Percentiles rank a stretch among this genome's conserved stretches.
These are phyloP conservation scores for Pseudois nayaur DNA, from an alignment of 2,113 vertebrate species.

Conservation along the genomic window DNA sequence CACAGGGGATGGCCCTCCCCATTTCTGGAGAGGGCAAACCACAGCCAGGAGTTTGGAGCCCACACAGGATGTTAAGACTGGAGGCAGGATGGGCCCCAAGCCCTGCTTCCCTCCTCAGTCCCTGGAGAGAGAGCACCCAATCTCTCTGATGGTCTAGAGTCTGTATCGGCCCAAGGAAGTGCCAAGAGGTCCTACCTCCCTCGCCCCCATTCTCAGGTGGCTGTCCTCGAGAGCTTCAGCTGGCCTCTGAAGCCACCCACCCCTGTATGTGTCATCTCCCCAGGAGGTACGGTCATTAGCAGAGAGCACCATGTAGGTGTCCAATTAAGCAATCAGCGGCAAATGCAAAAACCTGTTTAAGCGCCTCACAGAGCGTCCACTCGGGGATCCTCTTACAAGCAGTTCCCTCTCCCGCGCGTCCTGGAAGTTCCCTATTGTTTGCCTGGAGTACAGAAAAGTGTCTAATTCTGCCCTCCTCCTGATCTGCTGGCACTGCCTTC, in stretches of 20 bases:
- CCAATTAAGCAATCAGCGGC: constrained; percentile 61
- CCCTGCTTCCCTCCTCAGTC: not conserved
- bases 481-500: constrained; percentile 7
- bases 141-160: not conserved
- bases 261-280: constrained; percentile 35
- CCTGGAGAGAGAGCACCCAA: not conserved
- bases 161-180: not conserved
- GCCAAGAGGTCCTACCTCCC: not conserved
- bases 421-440: constrained; percentile 67
- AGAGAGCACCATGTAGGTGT: constrained; percentile 41
- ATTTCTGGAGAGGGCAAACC: not conserved
- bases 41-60: not conserved
- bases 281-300: constrained; percentile 47
- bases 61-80: not conserved
- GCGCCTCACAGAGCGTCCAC: constrained; percentile 14
- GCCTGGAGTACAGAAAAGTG: constrained; percentile 3
- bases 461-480: not conserved
- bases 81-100: not conserved
- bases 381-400: constrained; percentile 57
- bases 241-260: not conserved
- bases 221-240: not conserved
- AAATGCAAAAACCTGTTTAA: constrained; percentile 29
- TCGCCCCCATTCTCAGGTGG: not conserved
- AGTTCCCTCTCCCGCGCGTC: constrained; percentile 43
- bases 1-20: not conserved